phyloP scores from a whole-genome alignment of 2,797 vertebrate species.

The Todus mexicanus region DNA sequence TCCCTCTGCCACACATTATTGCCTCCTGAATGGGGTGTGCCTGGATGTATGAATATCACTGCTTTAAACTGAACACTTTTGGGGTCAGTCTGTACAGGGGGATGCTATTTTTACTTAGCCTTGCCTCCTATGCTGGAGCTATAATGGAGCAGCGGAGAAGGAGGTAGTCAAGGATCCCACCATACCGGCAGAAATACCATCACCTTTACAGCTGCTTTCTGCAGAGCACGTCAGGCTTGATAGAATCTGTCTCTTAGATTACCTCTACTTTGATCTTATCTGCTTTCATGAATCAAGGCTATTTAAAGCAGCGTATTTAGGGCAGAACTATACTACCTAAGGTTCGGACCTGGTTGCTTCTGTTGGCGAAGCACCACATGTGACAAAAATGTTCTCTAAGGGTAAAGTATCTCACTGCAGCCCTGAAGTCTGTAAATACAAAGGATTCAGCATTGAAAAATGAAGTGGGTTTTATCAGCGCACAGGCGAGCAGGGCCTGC shows the following conservation, averaged over 20 bases:
- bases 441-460: neutral
- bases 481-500: neutral
- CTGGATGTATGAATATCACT: neutral
- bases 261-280: neutral
- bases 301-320: neutral
- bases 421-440: neutral
- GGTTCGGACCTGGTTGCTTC: neutral
- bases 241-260: neutral
- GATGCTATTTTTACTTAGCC: neutral
- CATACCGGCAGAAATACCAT: neutral
- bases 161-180: neutral
- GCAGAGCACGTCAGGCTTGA: neutral
- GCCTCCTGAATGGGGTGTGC: neutral
- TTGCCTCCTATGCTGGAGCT: neutral
- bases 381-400: neutral
- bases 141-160: neutral
- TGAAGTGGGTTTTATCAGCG: neutral
- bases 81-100: neutral
- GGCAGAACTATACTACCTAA: neutral
- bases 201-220: neutral
- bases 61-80: neutral
- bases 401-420: accelerated
- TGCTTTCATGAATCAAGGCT: neutral
- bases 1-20: neutral
- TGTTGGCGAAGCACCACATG: neutral